These are phyloP conservation scores for Sturmia bella DNA, from an alignment of 2,888 invertebrate genomes.

Conservation along the genomic window DNA sequence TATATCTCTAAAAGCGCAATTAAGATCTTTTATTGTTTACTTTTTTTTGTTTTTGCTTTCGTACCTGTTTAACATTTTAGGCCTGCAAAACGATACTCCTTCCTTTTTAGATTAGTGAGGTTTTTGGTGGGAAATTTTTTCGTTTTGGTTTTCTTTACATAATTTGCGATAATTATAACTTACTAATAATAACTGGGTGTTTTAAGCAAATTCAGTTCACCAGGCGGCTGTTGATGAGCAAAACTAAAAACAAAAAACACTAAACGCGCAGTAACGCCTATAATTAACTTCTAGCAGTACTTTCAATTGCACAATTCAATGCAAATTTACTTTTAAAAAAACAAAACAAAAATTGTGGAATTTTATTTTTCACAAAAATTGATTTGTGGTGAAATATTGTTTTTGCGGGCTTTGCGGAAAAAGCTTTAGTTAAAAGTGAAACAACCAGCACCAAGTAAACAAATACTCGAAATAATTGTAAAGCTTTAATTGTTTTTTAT, in stretches of 20 bases:
- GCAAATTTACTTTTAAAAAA: neutral
- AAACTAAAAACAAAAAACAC: neutral
- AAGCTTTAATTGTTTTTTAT: slow-evolving; percentile 4
- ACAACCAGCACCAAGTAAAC: too few species aligned
- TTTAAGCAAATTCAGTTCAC: slow-evolving; percentile 28
- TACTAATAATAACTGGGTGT: slow-evolving; percentile 13
- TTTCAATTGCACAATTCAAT: slow-evolving; percentile 44
- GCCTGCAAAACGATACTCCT: neutral
- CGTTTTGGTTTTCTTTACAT: slow-evolving; percentile 49
- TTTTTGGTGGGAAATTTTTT: slow-evolving; percentile 49
- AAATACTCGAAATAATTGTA: too few species aligned
- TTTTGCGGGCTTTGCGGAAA: too few species aligned
- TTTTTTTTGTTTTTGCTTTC: too few species aligned
- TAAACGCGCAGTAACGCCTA: slow-evolving; percentile 11
- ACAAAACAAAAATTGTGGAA: too few species aligned
- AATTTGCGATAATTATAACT: slow-evolving; percentile 52
- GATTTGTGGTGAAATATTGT: neutral
- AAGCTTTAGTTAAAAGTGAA: too few species aligned
- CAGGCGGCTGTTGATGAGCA: neutral
- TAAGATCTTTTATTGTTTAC: slow-evolving; percentile 29
- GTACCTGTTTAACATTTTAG: slow-evolving; percentile 13
- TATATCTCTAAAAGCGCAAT: slow-evolving; percentile 27
- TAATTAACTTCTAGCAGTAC: slow-evolving; percentile 38
- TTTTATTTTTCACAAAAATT: neutral
- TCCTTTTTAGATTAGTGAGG: slow-evolving; percentile 25